A percentile compares a stretch with the other conserved stretches of the same genome.
Conservation (phyloP, 2,888 invertebrate species). For the Morpho achilles region DNA sequence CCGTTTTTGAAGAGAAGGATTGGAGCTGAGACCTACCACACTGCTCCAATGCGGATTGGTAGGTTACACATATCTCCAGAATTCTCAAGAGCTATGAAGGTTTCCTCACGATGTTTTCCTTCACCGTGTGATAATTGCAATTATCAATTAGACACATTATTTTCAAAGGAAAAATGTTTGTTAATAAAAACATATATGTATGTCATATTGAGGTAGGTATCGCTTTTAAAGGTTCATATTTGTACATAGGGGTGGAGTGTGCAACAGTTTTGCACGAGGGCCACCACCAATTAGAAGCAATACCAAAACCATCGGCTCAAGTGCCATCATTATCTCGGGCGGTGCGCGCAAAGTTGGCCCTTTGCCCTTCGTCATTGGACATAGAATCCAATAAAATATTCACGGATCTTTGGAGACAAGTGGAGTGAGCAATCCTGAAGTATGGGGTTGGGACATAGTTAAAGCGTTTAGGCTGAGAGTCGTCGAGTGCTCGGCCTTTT, state of each 20-base stretch:
- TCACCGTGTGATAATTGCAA: no score
- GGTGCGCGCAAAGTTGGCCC: conserved; percentile 49
- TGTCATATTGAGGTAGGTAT: conserved; percentile 9
- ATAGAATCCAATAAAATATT: conserved; percentile 60
- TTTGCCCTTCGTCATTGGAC: conserved; percentile 48
- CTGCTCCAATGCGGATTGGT: no score
- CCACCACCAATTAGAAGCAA: conserved; percentile 75
- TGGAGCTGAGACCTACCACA: no score
- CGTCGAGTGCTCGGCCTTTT: conserved; percentile 70
- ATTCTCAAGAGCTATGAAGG: no score
- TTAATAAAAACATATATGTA: neutral
- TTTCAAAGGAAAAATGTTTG: no score
- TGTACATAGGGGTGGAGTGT: conserved; percentile 65
- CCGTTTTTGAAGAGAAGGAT: no score
- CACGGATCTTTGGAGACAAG: conserved; percentile 76
- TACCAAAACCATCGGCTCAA: conserved; percentile 71
- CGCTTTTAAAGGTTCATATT: conserved; percentile 26
- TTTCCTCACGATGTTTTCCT: no score
- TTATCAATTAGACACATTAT: no score
- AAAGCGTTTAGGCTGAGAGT: conserved; percentile 76
- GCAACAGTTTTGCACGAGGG: conserved; percentile 74
- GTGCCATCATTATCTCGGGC: conserved; percentile 75
- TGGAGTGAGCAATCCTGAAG: conserved; percentile 76
- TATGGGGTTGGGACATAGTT: conserved; percentile 74
- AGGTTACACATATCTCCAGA: no score